Percentiles rank a stretch among this genome's conserved stretches.
Conservation (phyloP, 2,888 invertebrate genomes). For the Ophion slaviceki region DNA sequence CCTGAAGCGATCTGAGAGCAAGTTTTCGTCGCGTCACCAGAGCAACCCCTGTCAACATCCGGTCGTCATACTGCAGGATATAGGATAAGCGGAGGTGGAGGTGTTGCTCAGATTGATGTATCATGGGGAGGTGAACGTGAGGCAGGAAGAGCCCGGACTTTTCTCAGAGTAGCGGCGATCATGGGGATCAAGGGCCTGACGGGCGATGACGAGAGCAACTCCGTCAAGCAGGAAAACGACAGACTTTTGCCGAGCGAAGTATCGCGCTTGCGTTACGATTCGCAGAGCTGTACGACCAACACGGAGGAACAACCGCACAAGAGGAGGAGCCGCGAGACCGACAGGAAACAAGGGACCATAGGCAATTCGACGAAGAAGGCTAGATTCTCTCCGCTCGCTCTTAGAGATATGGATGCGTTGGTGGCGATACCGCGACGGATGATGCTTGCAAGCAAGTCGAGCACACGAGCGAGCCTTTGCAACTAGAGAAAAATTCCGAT, state of each 20-base stretch:
- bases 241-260: constrained; percentile 17
- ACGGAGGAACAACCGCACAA: constrained; percentile 26
- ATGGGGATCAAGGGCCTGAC: constrained; percentile 75
- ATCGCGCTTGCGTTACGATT: constrained; percentile 34
- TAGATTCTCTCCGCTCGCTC: constrained; percentile 30
- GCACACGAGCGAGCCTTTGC: constrained; percentile 30
- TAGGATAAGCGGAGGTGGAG: constrained; percentile 73
- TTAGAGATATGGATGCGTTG: constrained; percentile 35
- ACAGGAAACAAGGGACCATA: constrained; percentile 16
- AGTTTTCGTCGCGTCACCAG: constrained; percentile 23
- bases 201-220: constrained; percentile 46
- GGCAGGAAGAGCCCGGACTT: constrained; percentile 75
- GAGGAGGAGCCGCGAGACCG: constrained; percentile 46
- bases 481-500: constrained; percentile 31
- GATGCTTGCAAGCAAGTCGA: constrained; percentile 30
- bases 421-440: not conserved
- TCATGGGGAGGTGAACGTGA: constrained; percentile 76
- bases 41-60: constrained; percentile 76
- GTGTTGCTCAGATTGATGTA: constrained; percentile 76
- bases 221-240: constrained; percentile 34
- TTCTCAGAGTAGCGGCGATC: constrained; percentile 74
- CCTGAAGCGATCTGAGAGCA: not conserved
- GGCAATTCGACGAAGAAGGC: constrained; percentile 37
- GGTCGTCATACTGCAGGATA: constrained; percentile 76
- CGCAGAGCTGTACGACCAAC: constrained; percentile 30